Percentiles rank a stretch among this genome's conserved stretches.
These are phyloP conservation scores for Ptychochromis oligacanthus DNA, from an alignment of 2,113 vertebrate genomes.

Conservation along the genomic window DNA sequence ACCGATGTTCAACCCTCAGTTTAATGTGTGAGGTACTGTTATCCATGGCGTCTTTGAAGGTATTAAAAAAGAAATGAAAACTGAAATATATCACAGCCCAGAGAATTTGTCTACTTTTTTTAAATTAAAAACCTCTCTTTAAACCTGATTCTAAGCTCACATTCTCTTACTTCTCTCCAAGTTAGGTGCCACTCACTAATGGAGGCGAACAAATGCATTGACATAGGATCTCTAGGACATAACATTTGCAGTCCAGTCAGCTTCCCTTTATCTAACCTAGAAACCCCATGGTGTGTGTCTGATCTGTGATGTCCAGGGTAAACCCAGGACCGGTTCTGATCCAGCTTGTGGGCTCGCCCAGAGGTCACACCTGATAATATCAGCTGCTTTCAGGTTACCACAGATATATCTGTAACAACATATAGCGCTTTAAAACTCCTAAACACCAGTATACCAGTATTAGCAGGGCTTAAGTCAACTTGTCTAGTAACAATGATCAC, in stretches of 20 bases:
- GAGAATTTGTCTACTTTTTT: not conserved
- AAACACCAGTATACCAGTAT: not conserved
- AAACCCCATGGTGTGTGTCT: not conserved
- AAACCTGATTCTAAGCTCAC: not conserved
- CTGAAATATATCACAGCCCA: not conserved
- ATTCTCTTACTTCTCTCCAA: not conserved
- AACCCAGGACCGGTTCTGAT: not conserved
- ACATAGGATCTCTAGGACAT: not conserved
- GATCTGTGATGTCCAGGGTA: not conserved
- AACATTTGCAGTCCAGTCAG: not conserved
- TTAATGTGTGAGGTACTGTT: not conserved
- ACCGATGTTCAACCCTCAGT: not conserved
- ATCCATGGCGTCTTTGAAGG: not conserved
- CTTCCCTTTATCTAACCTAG: slow-evolving; percentile 1
- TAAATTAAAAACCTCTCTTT: not conserved
- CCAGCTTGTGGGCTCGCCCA: not conserved
- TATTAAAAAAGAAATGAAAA: not conserved
- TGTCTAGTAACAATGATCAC: not conserved
- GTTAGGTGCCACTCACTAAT: not conserved
- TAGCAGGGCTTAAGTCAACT: not conserved
- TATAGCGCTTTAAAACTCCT: not conserved
- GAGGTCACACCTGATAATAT: not conserved
- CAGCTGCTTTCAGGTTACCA: not conserved
- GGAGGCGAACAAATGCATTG: not conserved
- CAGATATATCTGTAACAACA: not conserved